Conservation (phyloP, 64 coral and sea anemone genomes). For the Dendrophyllia cribrosa region DNA sequence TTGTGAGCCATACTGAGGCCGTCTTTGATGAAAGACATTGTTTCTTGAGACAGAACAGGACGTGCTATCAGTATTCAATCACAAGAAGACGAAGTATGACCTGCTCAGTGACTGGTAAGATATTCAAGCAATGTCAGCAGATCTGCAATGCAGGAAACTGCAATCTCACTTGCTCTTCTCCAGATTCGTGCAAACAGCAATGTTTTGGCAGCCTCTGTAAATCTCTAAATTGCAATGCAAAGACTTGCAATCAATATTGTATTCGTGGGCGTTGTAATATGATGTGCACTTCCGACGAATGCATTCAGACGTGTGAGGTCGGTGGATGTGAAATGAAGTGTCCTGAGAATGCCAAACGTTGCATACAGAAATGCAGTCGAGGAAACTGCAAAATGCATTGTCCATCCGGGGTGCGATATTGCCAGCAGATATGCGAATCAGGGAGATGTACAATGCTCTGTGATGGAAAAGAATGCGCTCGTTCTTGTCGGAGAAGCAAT, state of each 20-base stretch:
- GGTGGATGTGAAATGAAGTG: slow-evolving; percentile 88
- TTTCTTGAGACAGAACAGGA: slow-evolving; percentile 20
- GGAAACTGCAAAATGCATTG: slow-evolving; percentile 86
- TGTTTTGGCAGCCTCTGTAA: slow-evolving; percentile 72
- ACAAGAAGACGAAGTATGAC: slow-evolving; percentile 25
- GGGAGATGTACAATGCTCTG: slow-evolving; percentile 77
- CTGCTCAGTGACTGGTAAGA: slow-evolving; percentile 16
- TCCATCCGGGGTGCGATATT: slow-evolving; percentile 55
- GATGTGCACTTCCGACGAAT: slow-evolving; percentile 74
- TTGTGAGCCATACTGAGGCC: neutral
- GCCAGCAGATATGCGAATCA: slow-evolving; percentile 76
- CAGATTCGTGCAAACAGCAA: slow-evolving; percentile 64
- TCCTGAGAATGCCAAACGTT: slow-evolving; percentile 44
- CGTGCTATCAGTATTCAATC: slow-evolving; percentile 35
- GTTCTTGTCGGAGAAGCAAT: slow-evolving; percentile 64
- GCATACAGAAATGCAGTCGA: slow-evolving; percentile 79
- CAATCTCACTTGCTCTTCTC: slow-evolving; percentile 62
- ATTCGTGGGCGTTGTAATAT: slow-evolving; percentile 77
- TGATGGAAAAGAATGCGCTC: slow-evolving; percentile 64
- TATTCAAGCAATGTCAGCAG: slow-evolving; percentile 68
- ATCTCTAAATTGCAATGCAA: slow-evolving; percentile 73
- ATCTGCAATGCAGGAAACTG: slow-evolving; percentile 73
- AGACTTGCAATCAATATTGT: slow-evolving; percentile 71
- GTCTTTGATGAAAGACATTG: neutral
- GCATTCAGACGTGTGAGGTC: slow-evolving; percentile 71